Conservation (phyloP, 1,140 invertebrate genomes). For the Ostrea denselamellosa region DNA sequence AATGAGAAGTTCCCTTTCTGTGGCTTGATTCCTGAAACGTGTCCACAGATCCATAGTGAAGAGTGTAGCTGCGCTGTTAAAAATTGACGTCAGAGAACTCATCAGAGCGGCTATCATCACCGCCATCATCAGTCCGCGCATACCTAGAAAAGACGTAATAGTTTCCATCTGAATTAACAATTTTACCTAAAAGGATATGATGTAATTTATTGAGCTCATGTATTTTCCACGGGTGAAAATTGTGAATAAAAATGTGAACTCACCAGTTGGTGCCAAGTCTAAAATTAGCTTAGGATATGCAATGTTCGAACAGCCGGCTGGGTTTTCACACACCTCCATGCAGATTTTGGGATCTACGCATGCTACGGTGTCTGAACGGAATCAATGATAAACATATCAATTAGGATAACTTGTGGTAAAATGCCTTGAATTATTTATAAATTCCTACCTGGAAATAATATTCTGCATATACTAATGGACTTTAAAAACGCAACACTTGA, state of each 20-base stretch:
- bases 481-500: too few relatives aligned
- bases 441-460: constrained; percentile 72
- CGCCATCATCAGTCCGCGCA: constrained; percentile 80
- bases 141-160: constrained; percentile 47
- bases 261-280: constrained; percentile 78
- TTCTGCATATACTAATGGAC: too few relatives aligned
- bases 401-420: too few relatives aligned
- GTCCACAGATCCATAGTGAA: constrained; percentile 82
- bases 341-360: constrained; percentile 79
- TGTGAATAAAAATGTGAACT: not conserved
- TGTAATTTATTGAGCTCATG: not conserved
- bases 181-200: too few relatives aligned
- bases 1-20: constrained; percentile 79
- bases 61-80: constrained; percentile 81
- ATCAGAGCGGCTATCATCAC: constrained; percentile 82
- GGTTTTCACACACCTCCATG: constrained; percentile 77
- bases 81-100: constrained; percentile 81
- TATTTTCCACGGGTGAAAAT: not conserved
- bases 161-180: too few relatives aligned
- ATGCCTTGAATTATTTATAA: too few relatives aligned
- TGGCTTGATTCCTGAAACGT: constrained; percentile 77
- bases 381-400: not conserved
- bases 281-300: constrained; percentile 81
- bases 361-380: constrained; percentile 77
- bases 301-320: constrained; percentile 79